These are phyloP conservation scores for Carlito syrichta DNA, from an alignment of 2,113 vertebrate species.

Conservation along the genomic window DNA sequence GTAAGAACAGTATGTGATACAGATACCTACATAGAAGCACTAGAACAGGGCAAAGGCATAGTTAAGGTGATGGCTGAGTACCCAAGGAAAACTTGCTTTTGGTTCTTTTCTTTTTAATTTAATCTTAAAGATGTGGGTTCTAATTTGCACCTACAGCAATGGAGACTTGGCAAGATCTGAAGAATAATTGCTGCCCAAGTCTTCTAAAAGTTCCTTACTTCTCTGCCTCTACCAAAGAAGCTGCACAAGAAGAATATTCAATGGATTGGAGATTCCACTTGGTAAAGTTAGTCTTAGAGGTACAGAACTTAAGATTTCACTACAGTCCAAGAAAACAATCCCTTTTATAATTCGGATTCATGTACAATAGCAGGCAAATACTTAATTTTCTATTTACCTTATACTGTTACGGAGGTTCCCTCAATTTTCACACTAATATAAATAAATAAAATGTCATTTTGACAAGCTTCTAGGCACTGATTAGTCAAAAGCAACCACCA, in stretches of 20 bases:
- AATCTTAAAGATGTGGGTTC: too few species aligned
- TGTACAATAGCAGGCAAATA: background rate
- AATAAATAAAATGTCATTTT: background rate
- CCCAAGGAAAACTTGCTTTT: background rate
- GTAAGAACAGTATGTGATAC: background rate
- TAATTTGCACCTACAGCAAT: background rate
- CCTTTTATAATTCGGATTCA: background rate
- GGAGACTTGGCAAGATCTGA: background rate
- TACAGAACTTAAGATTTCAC: background rate
- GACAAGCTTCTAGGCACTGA: background rate
- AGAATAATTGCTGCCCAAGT: too few species aligned
- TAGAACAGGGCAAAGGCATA: too few species aligned
- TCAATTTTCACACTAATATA: background rate
- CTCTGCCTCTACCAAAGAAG: background rate
- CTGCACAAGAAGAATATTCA: background rate
- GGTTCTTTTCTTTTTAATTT: too few species aligned
- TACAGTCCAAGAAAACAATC: background rate
- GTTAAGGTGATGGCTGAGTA: too few species aligned
- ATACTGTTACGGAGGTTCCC: background rate
- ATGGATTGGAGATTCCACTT: background rate
- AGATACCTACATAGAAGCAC: background rate
- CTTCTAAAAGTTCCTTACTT: background rate
- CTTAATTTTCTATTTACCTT: background rate
- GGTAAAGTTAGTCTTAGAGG: background rate
- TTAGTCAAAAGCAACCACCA: background rate